Conservation (phyloP, 2,888 invertebrate species). For the Amphipyra berbera region DNA sequence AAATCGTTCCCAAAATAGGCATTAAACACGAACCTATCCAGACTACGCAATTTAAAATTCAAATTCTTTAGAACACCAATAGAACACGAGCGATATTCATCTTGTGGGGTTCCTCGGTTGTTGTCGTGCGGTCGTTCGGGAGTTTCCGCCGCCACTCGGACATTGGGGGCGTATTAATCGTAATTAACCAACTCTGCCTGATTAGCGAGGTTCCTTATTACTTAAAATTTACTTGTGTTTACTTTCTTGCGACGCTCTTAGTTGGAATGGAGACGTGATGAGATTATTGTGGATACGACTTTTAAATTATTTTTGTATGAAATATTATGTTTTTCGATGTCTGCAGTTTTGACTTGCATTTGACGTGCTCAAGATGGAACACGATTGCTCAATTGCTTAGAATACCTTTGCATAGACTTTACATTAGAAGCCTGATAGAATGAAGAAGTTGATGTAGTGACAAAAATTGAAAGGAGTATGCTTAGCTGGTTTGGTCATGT, state of each 20-base stretch:
- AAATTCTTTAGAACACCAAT: conserved; percentile 51
- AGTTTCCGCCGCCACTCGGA: conserved; percentile 53
- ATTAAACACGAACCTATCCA: conserved; percentile 9
- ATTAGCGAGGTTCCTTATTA: conserved; percentile 83
- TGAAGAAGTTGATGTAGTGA: no score
- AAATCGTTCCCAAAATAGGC: conserved; percentile 19
- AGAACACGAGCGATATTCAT: conserved; percentile 45
- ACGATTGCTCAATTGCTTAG: no score
- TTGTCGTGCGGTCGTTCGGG: conserved; percentile 40
- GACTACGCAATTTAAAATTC: conserved; percentile 46
- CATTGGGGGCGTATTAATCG: conserved; percentile 76
- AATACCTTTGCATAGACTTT: no score
- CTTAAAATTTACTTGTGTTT: conserved; percentile 82
- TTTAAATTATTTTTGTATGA: not conserved
- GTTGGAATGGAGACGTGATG: conserved; percentile 58
- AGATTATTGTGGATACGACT: conserved; percentile 61
- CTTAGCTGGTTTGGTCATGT: no score
- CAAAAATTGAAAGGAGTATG: no score
- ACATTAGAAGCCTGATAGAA: no score
- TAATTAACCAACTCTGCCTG: conserved; percentile 75
- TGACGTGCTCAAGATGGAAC: no score
- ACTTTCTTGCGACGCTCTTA: conserved; percentile 80
- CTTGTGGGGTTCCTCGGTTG: conserved; percentile 42
- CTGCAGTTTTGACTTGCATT: no score
- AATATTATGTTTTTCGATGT: not conserved